These are phyloP conservation scores for Toxotes jaculatrix DNA, from an alignment of 2,113 vertebrate genomes.

Conservation along the genomic window DNA sequence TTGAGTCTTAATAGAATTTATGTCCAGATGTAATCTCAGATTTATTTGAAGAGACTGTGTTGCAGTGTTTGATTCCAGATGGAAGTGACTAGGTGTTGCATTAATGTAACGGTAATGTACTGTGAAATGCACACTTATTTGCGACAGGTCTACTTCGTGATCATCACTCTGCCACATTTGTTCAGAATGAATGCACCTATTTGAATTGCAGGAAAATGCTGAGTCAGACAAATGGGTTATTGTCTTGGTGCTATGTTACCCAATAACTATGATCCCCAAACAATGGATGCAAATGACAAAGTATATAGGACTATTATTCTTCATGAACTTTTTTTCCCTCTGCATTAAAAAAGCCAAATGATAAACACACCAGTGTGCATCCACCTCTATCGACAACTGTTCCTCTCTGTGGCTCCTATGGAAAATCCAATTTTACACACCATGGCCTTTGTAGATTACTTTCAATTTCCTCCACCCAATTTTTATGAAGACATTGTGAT, in stretches of 20 bases:
- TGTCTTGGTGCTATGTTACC: conserved; percentile 40
- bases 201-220: conserved; percentile 40
- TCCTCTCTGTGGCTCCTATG: conserved; percentile 80
- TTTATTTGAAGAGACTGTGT: neutral
- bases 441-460: conserved; percentile 83
- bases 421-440: conserved; percentile 88
- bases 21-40: neutral
- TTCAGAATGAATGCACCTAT: conserved; percentile 47
- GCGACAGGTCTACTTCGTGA: conserved; percentile 25
- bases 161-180: conserved; percentile 15
- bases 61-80: conserved; percentile 35
- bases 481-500: conserved; percentile 84
- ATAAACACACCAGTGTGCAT: conserved; percentile 74
- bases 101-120: conserved; percentile 51
- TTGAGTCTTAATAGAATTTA: neutral
- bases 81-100: conserved; percentile 15
- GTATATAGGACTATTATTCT: conserved; percentile 68
- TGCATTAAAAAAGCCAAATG: conserved; percentile 73
- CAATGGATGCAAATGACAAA: conserved; percentile 67
- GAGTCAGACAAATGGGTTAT: conserved; percentile 50
- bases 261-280: conserved; percentile 59
- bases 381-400: conserved; percentile 82
- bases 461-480: conserved; percentile 76
- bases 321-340: conserved; percentile 60
- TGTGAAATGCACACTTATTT: conserved; percentile 58